Evolutionary conservation across 2,797 vertebrate genomes (phyloP), one percentile per base, ranked within the genome.

Genomic region (Lophotriccus pileatus): DNA sequence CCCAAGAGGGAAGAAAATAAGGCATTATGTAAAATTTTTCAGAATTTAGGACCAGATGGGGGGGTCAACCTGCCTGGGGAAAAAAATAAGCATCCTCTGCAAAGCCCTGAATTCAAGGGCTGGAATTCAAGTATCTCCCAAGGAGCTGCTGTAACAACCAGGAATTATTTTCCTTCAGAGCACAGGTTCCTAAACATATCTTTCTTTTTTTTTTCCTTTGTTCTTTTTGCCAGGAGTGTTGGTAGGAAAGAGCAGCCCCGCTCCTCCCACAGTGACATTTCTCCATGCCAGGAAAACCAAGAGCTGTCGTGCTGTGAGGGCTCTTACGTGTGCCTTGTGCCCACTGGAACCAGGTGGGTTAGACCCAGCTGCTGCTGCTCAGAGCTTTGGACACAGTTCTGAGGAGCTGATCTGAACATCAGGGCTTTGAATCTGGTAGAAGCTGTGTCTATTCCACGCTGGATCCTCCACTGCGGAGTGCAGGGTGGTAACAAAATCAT

Each of bases 231-330:
- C 77, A 82, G 28, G 28, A 47, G 39, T 9, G 55, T 32, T 8
- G 28, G 68, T 8, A 83, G 41, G 68, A 34, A 66, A 46, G 66
- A 70, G 69, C 32, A 62, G 85, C 90, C 89, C 37, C 1, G 0
- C 53, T 90, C 36, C 77, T 84, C 94, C 82, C 68, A 62, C 85
- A 44, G 53, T 63, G 95, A 89, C 87, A 92, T 93, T 92, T 94
- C 63, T 19, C 74, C 47, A 19, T 76, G 91, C 87, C 90, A 94
- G 66, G 66, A 95, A 68, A 90, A 76, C 7, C 63, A 37, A 52
- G 22, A 19, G 62, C 84, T 73, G 59, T 9, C 1, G 22, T 47
- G 80, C 28, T n/a, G 59, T 25, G 84, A 66, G 88, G 74, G 58
- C n/a, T 79, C 56, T 7, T 7, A 1, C 3, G 3, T 2, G 32